phyloP scores from a whole-genome alignment of 2,888 invertebrate species.

The Nebria brevicollis region DNA sequence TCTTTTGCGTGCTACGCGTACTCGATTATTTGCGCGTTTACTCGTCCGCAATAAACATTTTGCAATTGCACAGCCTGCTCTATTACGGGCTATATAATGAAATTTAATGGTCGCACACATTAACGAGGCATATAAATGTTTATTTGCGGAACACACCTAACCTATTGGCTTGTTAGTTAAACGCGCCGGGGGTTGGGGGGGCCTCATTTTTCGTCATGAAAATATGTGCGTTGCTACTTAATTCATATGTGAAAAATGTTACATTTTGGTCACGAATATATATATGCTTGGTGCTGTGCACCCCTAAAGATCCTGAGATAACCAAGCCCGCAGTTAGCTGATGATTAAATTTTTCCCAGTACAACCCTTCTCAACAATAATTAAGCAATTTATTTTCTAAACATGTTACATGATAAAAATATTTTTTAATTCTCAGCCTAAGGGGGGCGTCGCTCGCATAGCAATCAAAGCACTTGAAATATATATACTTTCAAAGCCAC shows the following conservation, averaged over 20 bases:
- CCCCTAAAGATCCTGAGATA: neutral
- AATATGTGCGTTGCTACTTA: neutral
- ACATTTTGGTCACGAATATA: neutral
- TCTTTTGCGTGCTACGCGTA: neutral
- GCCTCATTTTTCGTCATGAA: neutral
- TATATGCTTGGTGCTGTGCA: neutral
- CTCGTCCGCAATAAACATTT: constrained; percentile 1
- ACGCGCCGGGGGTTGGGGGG: too few relatives aligned
- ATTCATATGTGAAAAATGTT: neutral
- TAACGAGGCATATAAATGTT: neutral
- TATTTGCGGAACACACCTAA: neutral
- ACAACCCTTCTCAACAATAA: neutral
- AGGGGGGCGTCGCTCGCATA: neutral
- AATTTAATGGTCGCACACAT: neutral
- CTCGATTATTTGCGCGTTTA: neutral
- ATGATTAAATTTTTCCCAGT: neutral
- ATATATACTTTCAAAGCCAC: neutral
- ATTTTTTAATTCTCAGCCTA: neutral
- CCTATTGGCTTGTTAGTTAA: neutral
- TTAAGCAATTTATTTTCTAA: constrained; percentile 1
- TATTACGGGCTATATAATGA: neutral
- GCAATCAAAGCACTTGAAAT: neutral
- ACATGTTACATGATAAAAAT: neutral
- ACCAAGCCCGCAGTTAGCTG: neutral
- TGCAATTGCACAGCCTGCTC: neutral